These are phyloP conservation scores for Sebastes steindachneri DNA, from an alignment of 2,797 vertebrate species.

Conservation along the genomic window DNA sequence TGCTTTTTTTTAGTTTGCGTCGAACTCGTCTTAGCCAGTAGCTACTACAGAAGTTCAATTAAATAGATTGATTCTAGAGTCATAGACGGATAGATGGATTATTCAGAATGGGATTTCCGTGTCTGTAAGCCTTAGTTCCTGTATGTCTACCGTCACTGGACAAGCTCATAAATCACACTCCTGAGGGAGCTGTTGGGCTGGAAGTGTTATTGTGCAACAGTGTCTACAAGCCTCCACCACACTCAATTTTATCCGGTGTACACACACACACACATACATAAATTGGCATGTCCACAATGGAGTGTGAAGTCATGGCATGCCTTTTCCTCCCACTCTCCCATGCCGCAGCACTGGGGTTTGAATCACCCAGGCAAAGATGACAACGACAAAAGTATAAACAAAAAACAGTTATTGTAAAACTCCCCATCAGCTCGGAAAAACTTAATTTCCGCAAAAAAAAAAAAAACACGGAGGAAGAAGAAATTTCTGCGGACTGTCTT, in stretches of 20 bases:
- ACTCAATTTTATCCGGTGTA: conserved; percentile 33
- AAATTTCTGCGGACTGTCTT: conserved; percentile 49
- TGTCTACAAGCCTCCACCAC: conserved; percentile 44
- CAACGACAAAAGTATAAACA: conserved; percentile 43
- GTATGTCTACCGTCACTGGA: conserved; percentile 36
- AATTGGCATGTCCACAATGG: conserved; percentile 37
- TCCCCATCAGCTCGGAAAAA: background rate
- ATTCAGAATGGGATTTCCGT: conserved; percentile 16
- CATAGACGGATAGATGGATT: background rate
- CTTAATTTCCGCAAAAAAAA: background rate
- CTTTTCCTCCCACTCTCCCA: conserved; percentile 39
- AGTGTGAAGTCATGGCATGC: conserved; percentile 67
- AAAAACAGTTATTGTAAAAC: conserved; percentile 32
- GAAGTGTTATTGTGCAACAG: conserved; percentile 61
- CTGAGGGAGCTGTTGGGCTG: conserved; percentile 47
- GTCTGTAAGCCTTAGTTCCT: conserved; percentile 41
- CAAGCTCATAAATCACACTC: conserved; percentile 7
- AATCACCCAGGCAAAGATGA: conserved; percentile 43
- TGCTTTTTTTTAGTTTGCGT: conserved; percentile 23
- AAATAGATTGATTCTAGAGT: background rate
- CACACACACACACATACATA: conserved; percentile 25
- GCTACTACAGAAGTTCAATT: background rate
- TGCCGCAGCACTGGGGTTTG: conserved; percentile 31
- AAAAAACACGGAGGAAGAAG: conserved; percentile 16
- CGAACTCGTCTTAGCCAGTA: background rate